phyloP scores from a whole-genome alignment of 2,797 vertebrate genomes.

The Steatocranus sp. region DNA sequence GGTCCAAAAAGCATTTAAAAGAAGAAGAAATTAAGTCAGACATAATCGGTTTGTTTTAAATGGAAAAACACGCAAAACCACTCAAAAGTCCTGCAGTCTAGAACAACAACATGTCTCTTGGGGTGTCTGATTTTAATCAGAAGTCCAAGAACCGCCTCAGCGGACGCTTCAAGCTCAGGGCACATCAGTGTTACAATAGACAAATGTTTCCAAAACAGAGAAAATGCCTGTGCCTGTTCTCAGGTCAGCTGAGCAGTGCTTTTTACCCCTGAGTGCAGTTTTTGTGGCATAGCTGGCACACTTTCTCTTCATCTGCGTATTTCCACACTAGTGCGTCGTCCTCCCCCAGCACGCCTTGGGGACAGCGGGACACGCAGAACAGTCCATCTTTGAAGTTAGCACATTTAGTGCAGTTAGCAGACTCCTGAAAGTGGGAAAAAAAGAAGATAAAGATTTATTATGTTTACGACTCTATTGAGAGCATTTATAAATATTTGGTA shows the following conservation, averaged over 20 bases:
- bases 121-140: neutral
- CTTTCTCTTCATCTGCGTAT: constrained; percentile 76
- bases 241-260: neutral
- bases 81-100: neutral
- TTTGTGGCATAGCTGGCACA: constrained; percentile 88
- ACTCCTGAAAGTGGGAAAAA: constrained; percentile 73
- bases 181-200: neutral
- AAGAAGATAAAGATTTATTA: neutral
- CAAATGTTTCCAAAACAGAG: constrained; percentile 5
- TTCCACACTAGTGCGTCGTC: constrained; percentile 89
- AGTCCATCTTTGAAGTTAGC: constrained; percentile 87
- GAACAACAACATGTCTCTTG: neutral
- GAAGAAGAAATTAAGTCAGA: neutral
- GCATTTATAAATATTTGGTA: constrained; percentile 26
- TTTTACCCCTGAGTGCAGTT: constrained; percentile 90
- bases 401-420: constrained; percentile 83
- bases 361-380: constrained; percentile 86
- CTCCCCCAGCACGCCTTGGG: constrained; percentile 83
- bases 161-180: neutral
- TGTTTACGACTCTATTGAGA: constrained; percentile 16
- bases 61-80: neutral
- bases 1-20: neutral
- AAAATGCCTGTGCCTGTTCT: neutral
- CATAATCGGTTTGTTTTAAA: neutral
- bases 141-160: neutral